Base-by-base conservation (phyloP, 2,888 invertebrate species). In the Abscondita cerata region DNA sequence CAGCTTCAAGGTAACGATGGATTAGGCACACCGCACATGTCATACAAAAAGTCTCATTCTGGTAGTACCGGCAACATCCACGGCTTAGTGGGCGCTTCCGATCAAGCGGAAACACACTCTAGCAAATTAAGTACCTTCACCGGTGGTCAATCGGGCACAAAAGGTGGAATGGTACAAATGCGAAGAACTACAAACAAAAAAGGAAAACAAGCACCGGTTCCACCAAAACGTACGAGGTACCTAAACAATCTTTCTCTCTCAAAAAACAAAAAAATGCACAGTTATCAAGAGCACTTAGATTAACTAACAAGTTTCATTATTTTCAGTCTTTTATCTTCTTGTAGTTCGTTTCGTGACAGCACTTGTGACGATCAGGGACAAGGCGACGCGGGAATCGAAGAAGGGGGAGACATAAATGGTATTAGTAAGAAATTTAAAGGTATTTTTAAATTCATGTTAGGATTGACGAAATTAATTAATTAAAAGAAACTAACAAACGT, bases 201-300 rank as follows among this genome's bases (percentile, higher is more conserved):
- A 76, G 95, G 95, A 69, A 96, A 96, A 80, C 93, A 93, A 76
- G 96, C 96, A 20, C 98, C 98, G 44, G 93, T 95, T 15, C 97
- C 97, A 63, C 97, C 97, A 31, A 96, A 96, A 81, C 86, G 97
- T 72, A 97, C 97, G 69, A 95, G 94, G 93, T 94, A 82, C 50
- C 69, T 62, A 44, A 25, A 34, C 19, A 19, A 50, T 20, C 34
- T 46, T 15, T 11, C 18, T 31, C 20, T 58, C 40, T 53, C 31
- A 34, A 53, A 47, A 41, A 52, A 46, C 57, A n/a, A 25, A 25
- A 33, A 36, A 40, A 38, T 52, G 33, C 51, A 47, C 47, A 44
- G 4, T 16, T 44, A 4, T 44, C n/a, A 44, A 19, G 18, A 44
- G 44, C 44, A 44, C 44, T 19, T 40, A 40, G 13, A 40, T 40